Evolutionary conservation across 1,140 invertebrate genomes (phyloP).

Genomic region (Linepithema humile): DNA sequence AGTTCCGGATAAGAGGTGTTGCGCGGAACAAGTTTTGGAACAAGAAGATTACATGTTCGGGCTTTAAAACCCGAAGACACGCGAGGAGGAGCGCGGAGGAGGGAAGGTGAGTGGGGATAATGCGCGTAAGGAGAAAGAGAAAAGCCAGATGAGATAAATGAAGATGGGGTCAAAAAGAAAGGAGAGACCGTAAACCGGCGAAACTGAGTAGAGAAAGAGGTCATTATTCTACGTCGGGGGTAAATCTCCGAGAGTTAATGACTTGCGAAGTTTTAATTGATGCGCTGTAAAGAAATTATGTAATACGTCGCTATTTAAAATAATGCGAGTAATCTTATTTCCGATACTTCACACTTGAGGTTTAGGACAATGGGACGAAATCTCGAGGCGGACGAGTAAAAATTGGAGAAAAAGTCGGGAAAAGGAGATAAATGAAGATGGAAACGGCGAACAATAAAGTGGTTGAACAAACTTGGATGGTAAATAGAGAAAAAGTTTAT

Average conservation of each 20-base stretch:
- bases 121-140: not conserved
- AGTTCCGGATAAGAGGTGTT: constrained; percentile 63
- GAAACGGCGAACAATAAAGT: constrained; percentile 27
- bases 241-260: constrained; percentile 38
- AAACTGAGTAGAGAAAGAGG: constrained; percentile 5
- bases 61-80: constrained; percentile 34
- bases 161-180: not conserved
- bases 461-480: constrained; percentile 34
- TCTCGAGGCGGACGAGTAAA: not conserved
- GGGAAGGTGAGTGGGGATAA: not conserved
- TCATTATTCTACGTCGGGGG: constrained; percentile 14
- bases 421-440: constrained; percentile 42
- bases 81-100: not conserved
- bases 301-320: constrained; percentile 1
- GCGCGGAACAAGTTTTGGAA: constrained; percentile 60
- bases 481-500: constrained; percentile 29
- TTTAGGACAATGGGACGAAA: not conserved
- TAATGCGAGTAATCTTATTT: constrained; percentile 22
- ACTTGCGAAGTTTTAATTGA: constrained; percentile 48
- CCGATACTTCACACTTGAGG: constrained; percentile 25
- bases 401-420: not conserved
- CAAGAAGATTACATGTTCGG: constrained; percentile 62
- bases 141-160: constrained; percentile 15
- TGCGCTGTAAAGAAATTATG: constrained; percentile 36
- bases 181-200: not conserved